Evolutionary conservation across 1,140 invertebrate genomes (phyloP).

Genomic region (Diorhabda sublineata): DNA sequence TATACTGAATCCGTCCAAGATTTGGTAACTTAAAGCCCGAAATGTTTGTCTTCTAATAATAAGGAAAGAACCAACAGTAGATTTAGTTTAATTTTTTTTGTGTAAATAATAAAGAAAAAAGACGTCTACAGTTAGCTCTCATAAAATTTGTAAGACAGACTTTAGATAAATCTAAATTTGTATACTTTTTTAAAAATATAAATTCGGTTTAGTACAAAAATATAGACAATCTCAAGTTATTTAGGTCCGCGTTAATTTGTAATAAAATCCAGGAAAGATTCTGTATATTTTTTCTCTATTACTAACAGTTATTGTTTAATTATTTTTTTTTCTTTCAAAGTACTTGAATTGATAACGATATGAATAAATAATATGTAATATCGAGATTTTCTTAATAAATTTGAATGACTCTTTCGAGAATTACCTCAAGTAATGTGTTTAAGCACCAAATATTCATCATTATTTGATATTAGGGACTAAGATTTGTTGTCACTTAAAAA

Average conservation of each 20-base stretch:
- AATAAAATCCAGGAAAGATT: background rate
- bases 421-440: background rate
- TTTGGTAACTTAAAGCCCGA: background rate
- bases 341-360: background rate
- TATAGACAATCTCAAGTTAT: background rate
- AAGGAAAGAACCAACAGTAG: too few relatives aligned
- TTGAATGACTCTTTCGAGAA: constrained; percentile 2
- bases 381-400: background rate
- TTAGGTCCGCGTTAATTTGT: background rate
- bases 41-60: too few relatives aligned
- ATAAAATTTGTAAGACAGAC: too few relatives aligned
- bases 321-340: background rate
- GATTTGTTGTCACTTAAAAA: background rate
- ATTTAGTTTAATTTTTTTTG: too few relatives aligned
- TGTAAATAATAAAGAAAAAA: too few relatives aligned
- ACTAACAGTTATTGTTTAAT: constrained; percentile 1
- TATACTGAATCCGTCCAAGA: background rate
- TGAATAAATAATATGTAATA: constrained; percentile 1
- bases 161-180: too few relatives aligned
- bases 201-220: background rate
- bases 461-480: background rate
- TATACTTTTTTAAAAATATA: background rate
- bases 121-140: too few relatives aligned
- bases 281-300: background rate
- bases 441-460: constrained; percentile 1